These are phyloP conservation scores for Tarsius wallacei DNA, from an alignment of 2,797 vertebrate genomes.

Conservation along the genomic window DNA sequence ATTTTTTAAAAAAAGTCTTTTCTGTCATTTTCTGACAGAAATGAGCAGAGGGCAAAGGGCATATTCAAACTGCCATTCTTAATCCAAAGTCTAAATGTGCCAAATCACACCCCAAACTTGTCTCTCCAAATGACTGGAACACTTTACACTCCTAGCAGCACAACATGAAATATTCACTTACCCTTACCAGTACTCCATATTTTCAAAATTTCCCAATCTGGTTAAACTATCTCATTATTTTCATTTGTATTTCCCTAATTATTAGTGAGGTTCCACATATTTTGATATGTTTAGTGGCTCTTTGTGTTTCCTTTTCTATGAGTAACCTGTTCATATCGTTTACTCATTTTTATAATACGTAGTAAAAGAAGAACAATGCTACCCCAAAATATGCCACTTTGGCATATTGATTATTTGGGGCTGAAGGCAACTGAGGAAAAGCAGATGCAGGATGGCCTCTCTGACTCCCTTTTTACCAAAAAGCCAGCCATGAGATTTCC, in stretches of 20 bases:
- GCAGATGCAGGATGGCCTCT: background rate
- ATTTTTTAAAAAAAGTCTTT: background rate
- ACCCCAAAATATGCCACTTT: background rate
- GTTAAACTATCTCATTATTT: background rate
- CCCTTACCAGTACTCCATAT: background rate
- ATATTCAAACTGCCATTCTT: background rate
- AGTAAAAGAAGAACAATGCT: background rate
- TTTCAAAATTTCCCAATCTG: background rate
- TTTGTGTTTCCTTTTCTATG: background rate
- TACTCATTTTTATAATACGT: background rate
- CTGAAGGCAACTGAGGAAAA: background rate
- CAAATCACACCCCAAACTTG: background rate
- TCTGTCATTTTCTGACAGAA: background rate
- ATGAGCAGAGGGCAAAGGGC: background rate
- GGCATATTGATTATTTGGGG: background rate
- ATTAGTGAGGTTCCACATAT: background rate
- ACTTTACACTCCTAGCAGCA: background rate
- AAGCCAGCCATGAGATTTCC: background rate
- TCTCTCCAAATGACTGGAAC: background rate
- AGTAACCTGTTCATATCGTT: slow-evolving; percentile 23
- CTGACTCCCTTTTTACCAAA: background rate
- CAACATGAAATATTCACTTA: background rate
- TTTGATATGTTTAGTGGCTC: background rate
- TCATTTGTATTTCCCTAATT: slow-evolving; percentile 37
- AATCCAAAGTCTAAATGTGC: background rate